Conservation (phyloP, 2,113 vertebrate species). For the Paedocypris sp. region DNA sequence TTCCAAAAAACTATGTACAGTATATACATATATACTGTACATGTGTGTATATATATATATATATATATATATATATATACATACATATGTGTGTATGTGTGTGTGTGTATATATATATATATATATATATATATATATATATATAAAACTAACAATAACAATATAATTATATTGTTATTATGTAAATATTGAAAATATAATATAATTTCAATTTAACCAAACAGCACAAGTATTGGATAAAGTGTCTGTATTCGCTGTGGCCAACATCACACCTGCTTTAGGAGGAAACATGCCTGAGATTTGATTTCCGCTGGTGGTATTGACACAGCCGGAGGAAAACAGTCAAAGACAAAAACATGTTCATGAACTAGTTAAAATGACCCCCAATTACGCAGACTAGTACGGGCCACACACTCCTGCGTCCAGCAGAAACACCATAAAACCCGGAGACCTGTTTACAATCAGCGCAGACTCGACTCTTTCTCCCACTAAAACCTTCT, state of each 20-base stretch:
- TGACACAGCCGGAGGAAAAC: constrained; percentile 48
- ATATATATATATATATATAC: too few species aligned
- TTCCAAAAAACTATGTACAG: too few species aligned
- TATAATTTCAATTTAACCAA: too few species aligned
- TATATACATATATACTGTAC: too few species aligned
- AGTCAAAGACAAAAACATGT: constrained; percentile 52
- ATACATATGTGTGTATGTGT: too few species aligned
- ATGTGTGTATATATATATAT: too few species aligned
- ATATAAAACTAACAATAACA: too few species aligned
- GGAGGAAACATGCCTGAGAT: constrained; percentile 36
- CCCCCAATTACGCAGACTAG: constrained; percentile 32
- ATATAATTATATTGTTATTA: too few species aligned
- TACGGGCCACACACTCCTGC: constrained; percentile 45
- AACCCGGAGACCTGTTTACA: constrained; percentile 50
- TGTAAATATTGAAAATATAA: too few species aligned
- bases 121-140: too few species aligned
- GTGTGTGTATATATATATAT: too few species aligned
- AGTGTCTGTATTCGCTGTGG: not conserved
- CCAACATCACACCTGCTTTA: constrained; percentile 47
- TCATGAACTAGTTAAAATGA: constrained; percentile 45
- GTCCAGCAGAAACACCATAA: constrained; percentile 55
- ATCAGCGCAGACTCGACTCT: constrained; percentile 36
- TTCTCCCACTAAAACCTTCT: not conserved
- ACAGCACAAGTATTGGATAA: not conserved
- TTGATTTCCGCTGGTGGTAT: constrained; percentile 58